A percentile compares a stretch with the other conserved stretches of the same genome.
phyloP scores from a whole-genome alignment of 2,888 invertebrate genomes.

The Rhogogaster chlorosoma region DNA sequence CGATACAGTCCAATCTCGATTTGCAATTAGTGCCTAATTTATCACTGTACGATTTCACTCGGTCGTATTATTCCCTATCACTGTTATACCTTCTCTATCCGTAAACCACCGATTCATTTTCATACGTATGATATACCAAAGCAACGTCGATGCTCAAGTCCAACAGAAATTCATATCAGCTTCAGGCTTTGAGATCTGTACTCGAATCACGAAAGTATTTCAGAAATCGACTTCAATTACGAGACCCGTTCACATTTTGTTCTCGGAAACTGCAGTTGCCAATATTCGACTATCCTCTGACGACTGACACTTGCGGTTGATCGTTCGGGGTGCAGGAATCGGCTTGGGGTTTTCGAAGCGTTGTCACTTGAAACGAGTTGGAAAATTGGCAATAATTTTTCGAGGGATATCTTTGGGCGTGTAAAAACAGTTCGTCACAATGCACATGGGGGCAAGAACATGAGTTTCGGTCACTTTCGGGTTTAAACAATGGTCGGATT shows the following conservation, averaged over 20 bases:
- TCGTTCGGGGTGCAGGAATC: background rate
- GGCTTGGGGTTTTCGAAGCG: background rate
- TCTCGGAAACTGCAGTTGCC: background rate
- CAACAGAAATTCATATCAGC: background rate
- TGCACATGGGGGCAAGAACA: background rate
- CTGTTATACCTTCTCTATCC: background rate
- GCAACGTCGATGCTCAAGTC: background rate
- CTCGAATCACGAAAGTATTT: background rate
- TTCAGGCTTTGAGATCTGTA: background rate
- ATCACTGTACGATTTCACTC: constrained; percentile 9
- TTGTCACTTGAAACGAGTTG: background rate
- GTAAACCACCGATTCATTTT: background rate
- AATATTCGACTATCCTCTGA: background rate
- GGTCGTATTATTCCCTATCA: constrained; percentile 8
- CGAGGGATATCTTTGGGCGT: background rate
- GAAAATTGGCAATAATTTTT: background rate
- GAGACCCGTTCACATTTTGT: background rate
- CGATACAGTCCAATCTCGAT: background rate
- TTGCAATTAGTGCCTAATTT: constrained; percentile 20
- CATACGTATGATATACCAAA: background rate
- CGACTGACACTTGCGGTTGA: background rate
- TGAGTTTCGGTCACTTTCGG: background rate
- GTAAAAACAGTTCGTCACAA: background rate
- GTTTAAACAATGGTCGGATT: background rate
- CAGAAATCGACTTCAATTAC: background rate